A percentile compares a stretch with the other conserved stretches of the same genome.
phyloP scores from a whole-genome alignment of 2,888 invertebrate genomes.

The Cephonodes hylas region DNA sequence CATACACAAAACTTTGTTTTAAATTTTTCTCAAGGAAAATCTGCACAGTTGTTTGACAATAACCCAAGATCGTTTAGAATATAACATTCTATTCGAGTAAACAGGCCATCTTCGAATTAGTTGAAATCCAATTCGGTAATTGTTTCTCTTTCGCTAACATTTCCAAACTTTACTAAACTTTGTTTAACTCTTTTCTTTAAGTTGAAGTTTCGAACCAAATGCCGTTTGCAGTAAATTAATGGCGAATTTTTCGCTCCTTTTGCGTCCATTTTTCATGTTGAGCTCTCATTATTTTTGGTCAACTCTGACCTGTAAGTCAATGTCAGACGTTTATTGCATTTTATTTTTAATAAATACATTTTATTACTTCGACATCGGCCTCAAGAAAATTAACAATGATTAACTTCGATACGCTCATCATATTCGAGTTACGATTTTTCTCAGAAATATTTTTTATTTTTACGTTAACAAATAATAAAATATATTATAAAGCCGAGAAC shows the following conservation, averaged over 20 bases:
- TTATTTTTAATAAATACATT: background rate
- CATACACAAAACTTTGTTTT: background rate
- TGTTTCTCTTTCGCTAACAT: slow-evolving; percentile 57
- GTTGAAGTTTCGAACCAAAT: slow-evolving; percentile 51
- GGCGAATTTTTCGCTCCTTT: slow-evolving; percentile 43
- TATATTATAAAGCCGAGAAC: too few relatives aligned
- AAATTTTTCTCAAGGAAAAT: background rate
- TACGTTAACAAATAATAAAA: too few relatives aligned
- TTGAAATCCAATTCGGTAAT: slow-evolving; percentile 55
- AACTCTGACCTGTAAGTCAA: slow-evolving; percentile 21
- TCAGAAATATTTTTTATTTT: too few relatives aligned
- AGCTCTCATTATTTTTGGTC: slow-evolving; percentile 30
- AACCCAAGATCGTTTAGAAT: background rate
- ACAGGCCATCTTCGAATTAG: slow-evolving; percentile 36
- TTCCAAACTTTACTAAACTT: slow-evolving; percentile 42
- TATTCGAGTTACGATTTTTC: too few relatives aligned
- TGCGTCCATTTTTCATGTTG: slow-evolving; percentile 28
- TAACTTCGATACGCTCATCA: too few relatives aligned
- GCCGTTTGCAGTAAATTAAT: slow-evolving; percentile 72
- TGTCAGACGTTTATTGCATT: background rate
- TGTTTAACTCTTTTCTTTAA: slow-evolving; percentile 59
- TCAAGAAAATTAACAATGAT: too few relatives aligned
- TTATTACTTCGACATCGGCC: background rate
- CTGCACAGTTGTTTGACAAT: background rate
- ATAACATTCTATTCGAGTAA: slow-evolving; percentile 19